Percentiles rank a stretch among this genome's conserved stretches.
Evolutionary conservation across 2,797 vertebrate species (phyloP).

Genomic region (Meriones psammophilus): DNA sequence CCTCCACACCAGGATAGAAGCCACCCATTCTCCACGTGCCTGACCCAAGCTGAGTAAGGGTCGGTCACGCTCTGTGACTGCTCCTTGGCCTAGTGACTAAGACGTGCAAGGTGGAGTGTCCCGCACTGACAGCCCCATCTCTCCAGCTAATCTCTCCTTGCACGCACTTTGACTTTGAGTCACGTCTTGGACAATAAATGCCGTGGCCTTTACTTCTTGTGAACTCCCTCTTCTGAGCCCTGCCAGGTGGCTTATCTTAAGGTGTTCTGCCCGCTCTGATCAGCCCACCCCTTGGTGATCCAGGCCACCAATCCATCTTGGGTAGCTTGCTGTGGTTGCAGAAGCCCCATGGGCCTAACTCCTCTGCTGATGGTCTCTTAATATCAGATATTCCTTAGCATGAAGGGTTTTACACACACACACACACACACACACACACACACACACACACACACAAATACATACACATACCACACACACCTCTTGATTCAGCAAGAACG

Average conservation of each 20-base stretch:
- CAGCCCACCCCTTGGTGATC: neutral
- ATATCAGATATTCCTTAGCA: neutral
- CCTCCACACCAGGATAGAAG: neutral
- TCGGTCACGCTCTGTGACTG: neutral
- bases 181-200: conserved; percentile 47
- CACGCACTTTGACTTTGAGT: conserved; percentile 78
- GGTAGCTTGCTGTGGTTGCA: neutral
- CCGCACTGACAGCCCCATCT: neutral
- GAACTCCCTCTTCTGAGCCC: conserved; percentile 26
- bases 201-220: conserved; percentile 47
- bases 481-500: neutral
- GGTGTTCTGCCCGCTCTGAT: neutral
- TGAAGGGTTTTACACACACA: neutral
- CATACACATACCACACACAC: neutral
- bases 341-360: neutral
- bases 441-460: neutral
- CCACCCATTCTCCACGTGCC: neutral
- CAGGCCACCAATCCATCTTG: accelerated
- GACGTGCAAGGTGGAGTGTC: neutral
- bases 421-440: neutral
- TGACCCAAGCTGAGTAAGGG: neutral
- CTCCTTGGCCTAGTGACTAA: conserved; percentile 64
- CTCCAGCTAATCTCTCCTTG: conserved; percentile 71
- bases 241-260: neutral
- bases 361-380: neutral